These are phyloP conservation scores for Cephus rjabovi DNA, from an alignment of 2,888 invertebrate species.

Conservation along the genomic window DNA sequence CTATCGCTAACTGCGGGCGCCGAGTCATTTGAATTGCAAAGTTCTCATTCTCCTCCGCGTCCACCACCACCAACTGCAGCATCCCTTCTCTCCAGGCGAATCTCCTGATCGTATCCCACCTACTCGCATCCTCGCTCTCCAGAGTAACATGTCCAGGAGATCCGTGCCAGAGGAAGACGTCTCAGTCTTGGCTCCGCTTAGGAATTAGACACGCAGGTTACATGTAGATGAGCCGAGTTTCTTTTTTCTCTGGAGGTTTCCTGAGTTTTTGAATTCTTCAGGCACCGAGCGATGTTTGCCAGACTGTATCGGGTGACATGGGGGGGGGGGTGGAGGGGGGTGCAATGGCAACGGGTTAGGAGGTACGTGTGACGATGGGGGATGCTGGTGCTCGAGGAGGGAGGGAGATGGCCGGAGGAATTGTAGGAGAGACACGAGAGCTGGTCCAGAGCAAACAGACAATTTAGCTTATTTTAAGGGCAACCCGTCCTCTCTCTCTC, in stretches of 20 bases:
- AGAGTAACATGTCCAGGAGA: neutral
- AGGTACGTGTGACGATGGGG: neutral
- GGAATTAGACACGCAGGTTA: neutral
- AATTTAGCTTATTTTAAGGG: conserved; percentile 58
- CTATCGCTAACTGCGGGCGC: conserved; percentile 21
- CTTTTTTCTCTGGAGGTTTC: neutral
- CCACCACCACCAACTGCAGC: neutral
- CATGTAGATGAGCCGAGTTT: neutral
- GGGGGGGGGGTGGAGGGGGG: neutral
- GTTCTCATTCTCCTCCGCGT: conserved; percentile 10
- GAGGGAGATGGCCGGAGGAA: conserved; percentile 19
- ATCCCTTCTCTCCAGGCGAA: neutral
- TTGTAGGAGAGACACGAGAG: conserved; percentile 29
- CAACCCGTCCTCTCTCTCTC: conserved; percentile 18
- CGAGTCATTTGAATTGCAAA: conserved; percentile 61
- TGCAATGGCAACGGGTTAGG: neutral
- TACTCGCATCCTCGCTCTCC: neutral
- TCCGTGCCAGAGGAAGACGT: neutral
- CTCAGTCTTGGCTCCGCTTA: neutral
- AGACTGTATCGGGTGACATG: neutral
- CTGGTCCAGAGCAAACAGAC: conserved; percentile 55
- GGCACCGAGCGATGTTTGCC: neutral
- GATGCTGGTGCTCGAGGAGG: conserved; percentile 12
- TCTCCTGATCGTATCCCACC: neutral
- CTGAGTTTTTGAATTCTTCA: neutral